Evolutionary conservation across 2,888 invertebrate genomes (phyloP).

Genomic region (Pedicia rivosa): DNA sequence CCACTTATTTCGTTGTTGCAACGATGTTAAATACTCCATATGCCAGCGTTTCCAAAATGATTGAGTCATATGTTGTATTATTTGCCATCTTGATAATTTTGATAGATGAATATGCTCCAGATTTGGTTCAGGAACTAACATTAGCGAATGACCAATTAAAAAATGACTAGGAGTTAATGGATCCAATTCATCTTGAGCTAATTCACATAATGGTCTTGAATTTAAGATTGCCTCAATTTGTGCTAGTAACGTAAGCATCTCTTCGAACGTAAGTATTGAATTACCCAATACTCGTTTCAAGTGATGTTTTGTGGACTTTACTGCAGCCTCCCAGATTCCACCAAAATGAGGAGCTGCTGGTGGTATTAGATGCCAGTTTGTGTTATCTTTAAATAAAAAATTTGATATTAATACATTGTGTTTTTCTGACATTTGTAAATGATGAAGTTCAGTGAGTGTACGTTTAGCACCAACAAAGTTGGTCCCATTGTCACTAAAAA

Average conservation of each 20-base stretch:
- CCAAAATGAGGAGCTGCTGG: constrained; percentile 21
- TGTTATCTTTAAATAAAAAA: too few relatives aligned
- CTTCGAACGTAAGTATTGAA: constrained; percentile 16
- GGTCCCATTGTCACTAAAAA: too few relatives aligned
- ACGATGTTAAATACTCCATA: constrained; percentile 13
- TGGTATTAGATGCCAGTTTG: constrained; percentile 22
- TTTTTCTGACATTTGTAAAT: too few relatives aligned
- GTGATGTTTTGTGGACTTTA: constrained; percentile 19
- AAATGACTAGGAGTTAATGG: constrained; percentile 11
- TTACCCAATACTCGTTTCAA: constrained; percentile 16
- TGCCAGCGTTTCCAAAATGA: constrained; percentile 15
- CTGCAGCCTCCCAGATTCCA: constrained; percentile 21
- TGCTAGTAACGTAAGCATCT: constrained; percentile 17
- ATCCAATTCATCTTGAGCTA: constrained; percentile 13
- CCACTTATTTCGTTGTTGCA: constrained; percentile 16
- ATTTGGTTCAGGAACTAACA: constrained; percentile 13
- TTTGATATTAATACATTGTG: too few relatives aligned
- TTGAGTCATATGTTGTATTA: constrained; percentile 13
- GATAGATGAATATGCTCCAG: constrained; percentile 8
- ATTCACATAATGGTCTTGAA: constrained; percentile 16
- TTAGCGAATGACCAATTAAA: constrained; percentile 1
- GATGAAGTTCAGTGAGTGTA: too few relatives aligned
- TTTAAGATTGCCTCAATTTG: constrained; percentile 21
- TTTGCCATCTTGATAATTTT: constrained; percentile 15
- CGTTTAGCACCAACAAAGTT: too few relatives aligned